These are phyloP conservation scores for Phenacoccus solenopsis DNA, from an alignment of 1,140 invertebrate species.

Conservation along the genomic window DNA sequence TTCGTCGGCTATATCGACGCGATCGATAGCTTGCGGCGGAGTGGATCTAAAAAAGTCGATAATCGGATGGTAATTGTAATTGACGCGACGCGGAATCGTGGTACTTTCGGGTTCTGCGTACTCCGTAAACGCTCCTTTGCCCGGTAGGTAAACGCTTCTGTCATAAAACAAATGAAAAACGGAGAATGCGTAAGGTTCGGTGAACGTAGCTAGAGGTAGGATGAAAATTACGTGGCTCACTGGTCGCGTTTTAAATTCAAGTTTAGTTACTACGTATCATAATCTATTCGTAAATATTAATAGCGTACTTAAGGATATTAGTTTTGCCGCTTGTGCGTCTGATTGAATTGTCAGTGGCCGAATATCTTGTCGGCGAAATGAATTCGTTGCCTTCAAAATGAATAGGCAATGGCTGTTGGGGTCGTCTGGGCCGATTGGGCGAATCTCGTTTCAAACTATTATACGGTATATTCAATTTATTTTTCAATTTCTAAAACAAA, in stretches of 20 bases:
- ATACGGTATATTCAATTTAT: neutral
- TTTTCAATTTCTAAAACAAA: neutral
- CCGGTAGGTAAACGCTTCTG: neutral
- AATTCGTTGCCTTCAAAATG: too few relatives aligned
- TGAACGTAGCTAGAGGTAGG: too few relatives aligned
- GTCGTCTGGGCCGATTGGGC: neutral
- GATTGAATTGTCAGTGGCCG: neutral
- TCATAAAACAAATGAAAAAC: neutral
- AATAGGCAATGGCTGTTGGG: too few relatives aligned
- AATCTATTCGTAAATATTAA: too few relatives aligned
- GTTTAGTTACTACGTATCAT: too few relatives aligned
- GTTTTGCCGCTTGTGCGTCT: neutral
- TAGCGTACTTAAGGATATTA: neutral
- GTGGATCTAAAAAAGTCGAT: constrained; percentile 57
- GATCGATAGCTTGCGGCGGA: constrained; percentile 3
- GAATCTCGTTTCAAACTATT: neutral
- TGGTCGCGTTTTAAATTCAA: too few relatives aligned
- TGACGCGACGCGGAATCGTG: constrained; percentile 28
- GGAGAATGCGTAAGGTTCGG: too few relatives aligned
- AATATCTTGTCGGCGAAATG: neutral
- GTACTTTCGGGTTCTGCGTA: neutral
- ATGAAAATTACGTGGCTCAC: too few relatives aligned
- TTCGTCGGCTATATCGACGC: neutral
- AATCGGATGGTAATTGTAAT: constrained; percentile 74
- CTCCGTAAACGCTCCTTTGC: neutral